A percentile compares a stretch with the other conserved stretches of the same genome.
These are phyloP conservation scores for Xestia xanthographa DNA, from an alignment of 2,888 invertebrate genomes.

Conservation along the genomic window DNA sequence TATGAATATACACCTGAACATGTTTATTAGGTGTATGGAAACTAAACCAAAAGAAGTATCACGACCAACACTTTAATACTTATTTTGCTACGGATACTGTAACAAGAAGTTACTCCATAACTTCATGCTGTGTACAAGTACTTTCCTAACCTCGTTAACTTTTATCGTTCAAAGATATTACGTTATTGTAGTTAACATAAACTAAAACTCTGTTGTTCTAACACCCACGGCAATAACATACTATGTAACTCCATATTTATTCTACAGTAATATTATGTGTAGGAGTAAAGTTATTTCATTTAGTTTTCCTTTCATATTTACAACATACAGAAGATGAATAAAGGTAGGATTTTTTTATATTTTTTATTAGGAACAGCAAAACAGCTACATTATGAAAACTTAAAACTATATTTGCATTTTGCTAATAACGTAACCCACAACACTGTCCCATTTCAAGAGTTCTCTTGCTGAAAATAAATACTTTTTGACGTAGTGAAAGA, in stretches of 20 bases:
- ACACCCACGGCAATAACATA: conserved; percentile 23
- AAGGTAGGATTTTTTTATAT: not conserved
- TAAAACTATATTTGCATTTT: too few species aligned
- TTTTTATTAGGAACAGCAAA: too few species aligned
- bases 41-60: not conserved
- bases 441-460: not conserved
- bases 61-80: not conserved
- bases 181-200: conserved; percentile 23
- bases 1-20: too few species aligned
- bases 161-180: conserved; percentile 27
- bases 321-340: conserved; percentile 1
- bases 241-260: conserved; percentile 9
- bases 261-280: conserved; percentile 5
- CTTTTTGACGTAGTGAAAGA: not conserved
- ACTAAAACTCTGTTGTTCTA: conserved; percentile 6
- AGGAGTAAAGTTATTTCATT: conserved; percentile 17
- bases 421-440: too few species aligned
- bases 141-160: conserved; percentile 4
- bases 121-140: not conserved
- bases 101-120: not conserved
- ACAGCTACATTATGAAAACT: too few species aligned
- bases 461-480: conserved; percentile 19
- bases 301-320: conserved; percentile 14
- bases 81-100: not conserved
- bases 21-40: too few species aligned